Evolutionary conservation across 2,797 vertebrate genomes (phyloP).

Genomic region (Pseudochirops corinnae): DNA sequence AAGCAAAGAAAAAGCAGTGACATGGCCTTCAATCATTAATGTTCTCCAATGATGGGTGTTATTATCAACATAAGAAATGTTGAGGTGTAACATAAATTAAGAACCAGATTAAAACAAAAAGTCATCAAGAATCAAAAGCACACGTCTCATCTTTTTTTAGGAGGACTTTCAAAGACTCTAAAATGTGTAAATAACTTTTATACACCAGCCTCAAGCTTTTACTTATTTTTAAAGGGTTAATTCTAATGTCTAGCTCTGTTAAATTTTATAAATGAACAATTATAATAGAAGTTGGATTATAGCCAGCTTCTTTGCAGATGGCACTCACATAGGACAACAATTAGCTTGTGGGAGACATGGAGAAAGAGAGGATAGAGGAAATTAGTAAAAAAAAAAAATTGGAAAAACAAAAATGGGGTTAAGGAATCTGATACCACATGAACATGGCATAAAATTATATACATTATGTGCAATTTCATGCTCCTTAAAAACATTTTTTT

Average conservation of each 20-base stretch:
- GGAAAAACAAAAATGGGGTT: not conserved
- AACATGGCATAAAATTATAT: slow-evolving; percentile 22
- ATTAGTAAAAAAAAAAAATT: not conserved
- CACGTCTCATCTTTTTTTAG: not conserved
- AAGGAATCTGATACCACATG: slow-evolving; percentile 17
- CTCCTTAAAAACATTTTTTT: slow-evolving; percentile 63
- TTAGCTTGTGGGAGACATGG: not conserved
- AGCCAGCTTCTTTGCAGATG: slow-evolving; percentile 17
- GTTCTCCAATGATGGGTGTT: not conserved
- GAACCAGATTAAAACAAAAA: slow-evolving; percentile 37
- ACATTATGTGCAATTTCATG: slow-evolving; percentile 43
- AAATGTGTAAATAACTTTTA: slow-evolving; percentile 37
- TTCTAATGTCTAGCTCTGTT: slow-evolving; percentile 38
- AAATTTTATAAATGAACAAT: slow-evolving; percentile 53
- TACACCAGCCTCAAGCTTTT: slow-evolving; percentile 16
- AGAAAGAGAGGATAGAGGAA: not conserved
- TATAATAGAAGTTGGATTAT: slow-evolving; percentile 1
- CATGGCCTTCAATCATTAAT: slow-evolving; percentile 17
- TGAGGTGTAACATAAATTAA: not conserved
- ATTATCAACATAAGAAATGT: not conserved
- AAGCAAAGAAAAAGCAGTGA: slow-evolving; percentile 23
- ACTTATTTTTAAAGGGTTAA: slow-evolving; percentile 22
- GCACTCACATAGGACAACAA: slow-evolving; percentile 20
- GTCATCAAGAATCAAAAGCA: slow-evolving; percentile 18
- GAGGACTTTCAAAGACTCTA: slow-evolving; percentile 16